Percentiles rank a stretch among this genome's conserved stretches.
phyloP scores from a whole-genome alignment of 1,140 invertebrate species.

The Stenopsyche tienmushanensis region DNA sequence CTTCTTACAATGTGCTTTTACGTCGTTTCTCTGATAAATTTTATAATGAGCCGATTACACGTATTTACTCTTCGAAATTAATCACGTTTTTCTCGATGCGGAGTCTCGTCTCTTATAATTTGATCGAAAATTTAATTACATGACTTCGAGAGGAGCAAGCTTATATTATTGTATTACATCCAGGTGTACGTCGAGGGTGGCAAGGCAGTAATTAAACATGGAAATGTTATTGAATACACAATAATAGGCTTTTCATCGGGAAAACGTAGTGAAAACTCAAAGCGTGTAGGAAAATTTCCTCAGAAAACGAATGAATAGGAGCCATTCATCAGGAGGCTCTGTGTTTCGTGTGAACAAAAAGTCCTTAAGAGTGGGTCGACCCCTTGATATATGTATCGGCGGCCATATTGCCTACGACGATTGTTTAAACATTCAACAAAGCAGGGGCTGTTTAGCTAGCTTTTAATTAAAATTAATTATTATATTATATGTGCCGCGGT shows the following conservation, averaged over 20 bases:
- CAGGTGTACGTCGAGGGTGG: too few relatives aligned
- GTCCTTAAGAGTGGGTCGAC: neutral
- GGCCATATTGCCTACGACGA: neutral
- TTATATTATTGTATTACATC: too few relatives aligned
- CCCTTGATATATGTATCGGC: neutral
- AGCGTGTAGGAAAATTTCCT: constrained; percentile 3
- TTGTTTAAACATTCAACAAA: constrained; percentile 8
- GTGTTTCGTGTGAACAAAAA: neutral
- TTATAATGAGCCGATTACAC: too few relatives aligned
- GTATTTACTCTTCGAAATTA: too few relatives aligned
- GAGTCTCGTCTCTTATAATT: too few relatives aligned
- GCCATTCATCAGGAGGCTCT: neutral
- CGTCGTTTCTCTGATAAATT: too few relatives aligned
- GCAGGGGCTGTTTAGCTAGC: neutral
- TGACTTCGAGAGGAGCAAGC: too few relatives aligned
- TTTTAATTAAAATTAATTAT: constrained; percentile 11
- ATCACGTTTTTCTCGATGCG: too few relatives aligned
- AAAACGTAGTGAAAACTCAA: constrained; percentile 9
- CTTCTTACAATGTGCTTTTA: too few relatives aligned
- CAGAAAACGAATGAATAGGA: constrained; percentile 4
- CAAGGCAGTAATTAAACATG: neutral
- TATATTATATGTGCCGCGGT: neutral
- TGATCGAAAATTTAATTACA: too few relatives aligned
- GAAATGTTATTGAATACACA: constrained; percentile 7
- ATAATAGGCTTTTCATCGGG: constrained; percentile 17